phyloP scores from a whole-genome alignment of 37 sponge, comb jelly and placozoan genomes.

The Crambe crambe region DNA sequence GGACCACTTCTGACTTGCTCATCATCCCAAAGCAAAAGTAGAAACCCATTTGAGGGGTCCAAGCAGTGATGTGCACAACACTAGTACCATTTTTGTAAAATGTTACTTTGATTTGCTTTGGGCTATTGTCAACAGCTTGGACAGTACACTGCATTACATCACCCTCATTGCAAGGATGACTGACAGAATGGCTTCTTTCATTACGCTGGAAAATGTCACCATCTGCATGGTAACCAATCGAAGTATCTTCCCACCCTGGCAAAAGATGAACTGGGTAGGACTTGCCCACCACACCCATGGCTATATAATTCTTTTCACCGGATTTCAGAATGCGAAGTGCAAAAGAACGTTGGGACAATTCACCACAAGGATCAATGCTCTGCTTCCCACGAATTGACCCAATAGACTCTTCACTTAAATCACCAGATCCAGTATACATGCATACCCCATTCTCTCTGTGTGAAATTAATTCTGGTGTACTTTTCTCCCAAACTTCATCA shows the following conservation, averaged over 20 bases:
- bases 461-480: slow-evolving; percentile 14
- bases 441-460: slow-evolving; percentile 50
- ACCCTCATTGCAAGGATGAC: slow-evolving; percentile 16
- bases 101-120: slow-evolving; percentile 39
- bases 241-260: slow-evolving; percentile 70
- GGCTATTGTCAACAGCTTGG: slow-evolving; percentile 35
- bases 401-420: slow-evolving; percentile 25
- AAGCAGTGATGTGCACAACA: slow-evolving; percentile 23
- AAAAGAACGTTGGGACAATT: slow-evolving; percentile 14
- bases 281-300: slow-evolving; percentile 47
- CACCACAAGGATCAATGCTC: slow-evolving; percentile 14
- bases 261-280: slow-evolving; percentile 52
- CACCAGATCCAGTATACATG: slow-evolving; percentile 28
- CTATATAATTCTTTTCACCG: slow-evolving; percentile 57
- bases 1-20: slow-evolving; percentile 53
- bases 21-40: slow-evolving; percentile 68
- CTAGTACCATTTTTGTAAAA: slow-evolving; percentile 52
- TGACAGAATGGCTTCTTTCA: slow-evolving; percentile 20
- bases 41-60: slow-evolving; percentile 51
- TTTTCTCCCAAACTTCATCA: slow-evolving; percentile 31
- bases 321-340: slow-evolving; percentile 39
- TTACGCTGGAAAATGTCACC: slow-evolving; percentile 44
- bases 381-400: slow-evolving; percentile 35
- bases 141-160: slow-evolving; percentile 58
- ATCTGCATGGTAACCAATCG: slow-evolving; percentile 80